Percentiles rank a stretch among this genome's conserved stretches.
Evolutionary conservation across 2,113 vertebrate genomes (phyloP).

Genomic region (Vulpes ferrilata): DNA sequence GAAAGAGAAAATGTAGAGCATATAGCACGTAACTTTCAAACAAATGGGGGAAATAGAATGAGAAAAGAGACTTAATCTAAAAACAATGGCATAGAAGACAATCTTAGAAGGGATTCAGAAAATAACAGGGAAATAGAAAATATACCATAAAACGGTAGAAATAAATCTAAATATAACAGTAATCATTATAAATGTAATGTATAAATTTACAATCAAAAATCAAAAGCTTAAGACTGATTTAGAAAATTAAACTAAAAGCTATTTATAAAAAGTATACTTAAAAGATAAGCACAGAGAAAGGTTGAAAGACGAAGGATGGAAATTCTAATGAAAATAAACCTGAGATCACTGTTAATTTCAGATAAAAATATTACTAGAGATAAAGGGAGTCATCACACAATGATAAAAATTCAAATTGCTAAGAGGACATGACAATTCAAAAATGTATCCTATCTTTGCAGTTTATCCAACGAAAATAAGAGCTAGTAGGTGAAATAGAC

Average conservation of each 20-base stretch:
- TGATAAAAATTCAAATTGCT: background rate
- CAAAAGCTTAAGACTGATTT: conserved; percentile 18
- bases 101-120: background rate
- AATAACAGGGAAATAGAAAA: background rate
- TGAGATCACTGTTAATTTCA: conserved; percentile 46
- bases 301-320: background rate
- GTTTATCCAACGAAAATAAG: background rate
- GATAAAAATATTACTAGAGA: conserved; percentile 7
- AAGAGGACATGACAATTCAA: background rate
- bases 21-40: background rate
- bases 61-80: background rate
- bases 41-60: background rate
- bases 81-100: background rate
- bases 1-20: background rate
- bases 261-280: background rate
- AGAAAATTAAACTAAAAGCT: conserved; percentile 38
- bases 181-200: conserved; percentile 17
- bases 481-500: background rate
- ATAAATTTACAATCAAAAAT: background rate
- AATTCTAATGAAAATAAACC: conserved; percentile 36
- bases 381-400: background rate
- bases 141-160: background rate
- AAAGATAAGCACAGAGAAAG: background rate
- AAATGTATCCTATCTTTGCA: background rate
- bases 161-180: background rate